Evolutionary conservation across 2,888 invertebrate species (phyloP), one percentile per base, ranked within the genome.

Genomic region (Amphipoea oculea): DNA sequence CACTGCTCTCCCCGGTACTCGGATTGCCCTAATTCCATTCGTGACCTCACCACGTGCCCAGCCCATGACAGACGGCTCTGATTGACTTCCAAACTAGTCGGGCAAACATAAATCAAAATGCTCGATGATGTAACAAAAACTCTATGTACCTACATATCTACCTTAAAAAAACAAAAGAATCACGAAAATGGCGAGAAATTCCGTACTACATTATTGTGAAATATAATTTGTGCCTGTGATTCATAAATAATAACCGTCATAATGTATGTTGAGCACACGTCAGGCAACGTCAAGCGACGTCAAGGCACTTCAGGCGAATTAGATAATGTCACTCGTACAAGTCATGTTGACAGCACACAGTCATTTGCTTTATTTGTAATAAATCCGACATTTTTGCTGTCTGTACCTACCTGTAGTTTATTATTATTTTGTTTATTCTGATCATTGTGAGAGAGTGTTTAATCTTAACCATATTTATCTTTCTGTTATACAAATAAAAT

Each of bases 291-390:
- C 65, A 66, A 36, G n/a, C 48, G 2, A 48, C 60, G 29, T 60
- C 66, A 48, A 23, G 17, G n/a, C 14, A 14, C 54, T 66, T 82
- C 82, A 82, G 36, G 20, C 54, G 17, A 66, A 65, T 70, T 75
- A 84, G 78, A 84, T 82, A 84, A 73, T 69, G 72, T 84, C 72
- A 73, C 66, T 75, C 57, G 7, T 40, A 40, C 17, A 14, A 12
- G 36, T 66, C 42, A 75, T 70, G 81, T 75, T 84, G 82, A 78
- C 78, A 78, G 72, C 14, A 14, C 3, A 62, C 23, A 29, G 29
- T 29, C 29, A 70, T 66, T 71, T 36, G 51, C 66, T 74, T 45
- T 17, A 54, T 76, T 76, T 71, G 51, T 76, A 62, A 7, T 14
- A 4, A 70, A 23, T 36, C 40, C 12, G 63, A 71, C 54, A 73